Evolutionary conservation across 1,140 invertebrate species (phyloP).

Genomic region (Caerostris extrusa): DNA sequence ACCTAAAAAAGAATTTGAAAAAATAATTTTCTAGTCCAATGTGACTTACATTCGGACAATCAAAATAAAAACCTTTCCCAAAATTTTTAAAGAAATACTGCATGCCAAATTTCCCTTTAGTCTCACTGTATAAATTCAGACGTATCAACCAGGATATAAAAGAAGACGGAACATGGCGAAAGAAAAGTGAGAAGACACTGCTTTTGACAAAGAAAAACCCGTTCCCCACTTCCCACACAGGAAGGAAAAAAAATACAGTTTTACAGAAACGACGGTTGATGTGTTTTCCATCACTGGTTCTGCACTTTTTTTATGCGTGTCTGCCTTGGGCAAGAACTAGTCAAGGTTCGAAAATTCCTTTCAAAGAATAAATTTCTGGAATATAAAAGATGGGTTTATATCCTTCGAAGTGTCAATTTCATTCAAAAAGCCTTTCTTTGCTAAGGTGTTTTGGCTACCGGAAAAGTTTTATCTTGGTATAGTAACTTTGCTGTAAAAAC

Average conservation of each 20-base stretch:
- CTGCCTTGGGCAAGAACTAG: background rate
- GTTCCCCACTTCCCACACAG: background rate
- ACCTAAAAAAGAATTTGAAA: too few species aligned
- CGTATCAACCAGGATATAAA: too few species aligned
- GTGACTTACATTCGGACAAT: too few species aligned
- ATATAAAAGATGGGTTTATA: background rate
- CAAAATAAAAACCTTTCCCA: too few species aligned
- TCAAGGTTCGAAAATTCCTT: background rate
- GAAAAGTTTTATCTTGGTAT: background rate
- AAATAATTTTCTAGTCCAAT: too few species aligned
- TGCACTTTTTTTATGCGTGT: background rate
- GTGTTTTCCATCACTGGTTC: background rate
- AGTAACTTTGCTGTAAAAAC: background rate
- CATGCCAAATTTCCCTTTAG: too few species aligned
- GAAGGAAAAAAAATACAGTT: background rate
- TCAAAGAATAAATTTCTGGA: conserved; percentile 20
- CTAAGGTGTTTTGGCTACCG: background rate
- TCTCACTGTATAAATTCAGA: too few species aligned
- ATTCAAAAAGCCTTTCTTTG: background rate
- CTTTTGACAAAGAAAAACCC: background rate
- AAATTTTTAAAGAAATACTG: too few species aligned
- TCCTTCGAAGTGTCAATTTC: conserved; percentile 2
- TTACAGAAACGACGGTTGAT: background rate
- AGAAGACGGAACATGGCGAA: too few species aligned
- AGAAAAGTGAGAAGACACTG: background rate